Evolutionary conservation across 2,797 vertebrate genomes (phyloP).

Genomic region (Rousettus madagascariensis): DNA sequence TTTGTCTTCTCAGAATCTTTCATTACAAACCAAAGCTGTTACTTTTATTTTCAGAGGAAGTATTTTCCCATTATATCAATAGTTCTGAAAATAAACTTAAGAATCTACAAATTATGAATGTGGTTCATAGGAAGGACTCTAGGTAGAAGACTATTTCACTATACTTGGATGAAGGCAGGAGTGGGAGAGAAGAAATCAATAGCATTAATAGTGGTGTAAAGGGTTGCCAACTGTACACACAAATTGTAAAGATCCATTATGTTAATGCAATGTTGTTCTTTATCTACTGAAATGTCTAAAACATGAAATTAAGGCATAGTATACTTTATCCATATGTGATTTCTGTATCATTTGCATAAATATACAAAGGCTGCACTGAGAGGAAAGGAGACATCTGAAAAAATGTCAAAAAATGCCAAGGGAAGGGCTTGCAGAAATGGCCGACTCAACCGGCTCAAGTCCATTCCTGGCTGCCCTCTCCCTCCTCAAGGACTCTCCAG

Average conservation of each 20-base stretch:
- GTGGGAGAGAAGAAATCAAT: neutral
- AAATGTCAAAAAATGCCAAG: no score
- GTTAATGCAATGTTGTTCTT: conserved; percentile 15
- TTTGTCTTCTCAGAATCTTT: neutral
- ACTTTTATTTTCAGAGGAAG: conserved; percentile 27
- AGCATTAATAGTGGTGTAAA: neutral
- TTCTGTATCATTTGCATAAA: conserved; percentile 27
- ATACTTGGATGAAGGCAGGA: neutral
- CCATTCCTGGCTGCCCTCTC: no score
- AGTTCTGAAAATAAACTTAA: conserved; percentile 34
- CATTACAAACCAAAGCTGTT: conserved; percentile 15
- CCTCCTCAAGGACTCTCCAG: no score
- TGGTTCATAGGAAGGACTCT: neutral
- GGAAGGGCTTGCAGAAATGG: no score
- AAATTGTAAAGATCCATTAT: neutral
- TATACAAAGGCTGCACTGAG: neutral
- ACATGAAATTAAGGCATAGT: neutral
- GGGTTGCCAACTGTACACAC: neutral
- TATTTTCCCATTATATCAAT: neutral
- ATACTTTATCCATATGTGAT: neutral
- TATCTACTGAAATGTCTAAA: conserved; percentile 30
- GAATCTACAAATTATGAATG: neutral
- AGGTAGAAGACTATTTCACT: neutral
- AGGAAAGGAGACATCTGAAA: no score
- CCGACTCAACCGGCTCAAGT: no score